Evolutionary conservation across 2,888 invertebrate species (phyloP), one percentile per base, ranked within the genome.

Genomic region (Azorinus chamasolen): DNA sequence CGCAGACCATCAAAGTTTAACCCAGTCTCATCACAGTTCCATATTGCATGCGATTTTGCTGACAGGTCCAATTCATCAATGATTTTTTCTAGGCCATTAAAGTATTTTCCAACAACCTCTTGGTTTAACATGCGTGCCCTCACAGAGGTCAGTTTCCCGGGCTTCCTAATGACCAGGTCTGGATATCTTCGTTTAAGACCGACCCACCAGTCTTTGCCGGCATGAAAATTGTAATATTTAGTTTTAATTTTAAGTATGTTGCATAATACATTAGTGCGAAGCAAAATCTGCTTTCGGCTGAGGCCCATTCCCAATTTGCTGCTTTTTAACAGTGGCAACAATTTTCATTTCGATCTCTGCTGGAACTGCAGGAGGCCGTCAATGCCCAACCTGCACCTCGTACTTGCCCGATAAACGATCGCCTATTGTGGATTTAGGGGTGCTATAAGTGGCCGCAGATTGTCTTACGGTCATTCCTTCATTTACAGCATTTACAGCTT

Each of bases 131-230:
- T 75, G 39, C 75, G 50, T n/a, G 68, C 72, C n/a, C 72, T 46
- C 2, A 61, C 45, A 0, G 73, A 50, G 16, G 54, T 39, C n/a
- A 73, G 14, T 27, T 61, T 53, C 39, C 71, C 79, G 22, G 75
- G 75, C 22, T 75, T 66, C 24, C 75, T 53, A 5, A 79, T 24
- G 3, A 62, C 32, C 5, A 71, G 20, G 8, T 75, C 79, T 0
- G 66, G 68, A 41, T 73, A 63, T 1, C 72, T 45, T 14, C 50
- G 16, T 32, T 48, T 65, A 1, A 74, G 32, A 1, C 75, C 68
- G 4, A 64, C 65, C 64, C 64, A 75, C 71, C 79, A 80, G 20
- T 76, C 69, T 46, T 76, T 72, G 12, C 73, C 73, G 16, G 78
- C 65, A 12, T 57, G 37, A 27, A 63, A 57, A 50, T 71, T 62